These are phyloP conservation scores for Nemurella pictetii DNA, from an alignment of 2,888 invertebrate genomes.

Conservation along the genomic window DNA sequence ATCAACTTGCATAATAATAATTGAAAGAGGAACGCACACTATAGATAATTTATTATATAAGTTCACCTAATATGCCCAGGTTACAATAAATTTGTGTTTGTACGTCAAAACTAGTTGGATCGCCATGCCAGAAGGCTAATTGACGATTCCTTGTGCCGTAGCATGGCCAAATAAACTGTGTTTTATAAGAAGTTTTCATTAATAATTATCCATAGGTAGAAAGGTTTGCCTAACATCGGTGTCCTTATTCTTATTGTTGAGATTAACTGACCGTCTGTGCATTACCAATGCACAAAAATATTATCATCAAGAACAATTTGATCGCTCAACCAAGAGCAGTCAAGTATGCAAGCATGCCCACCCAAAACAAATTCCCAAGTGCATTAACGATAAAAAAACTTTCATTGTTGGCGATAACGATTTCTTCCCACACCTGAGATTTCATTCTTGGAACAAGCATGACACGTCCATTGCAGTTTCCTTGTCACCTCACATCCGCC, in stretches of 20 bases:
- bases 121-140: background rate
- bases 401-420: background rate
- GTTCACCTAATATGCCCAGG: background rate
- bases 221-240: background rate
- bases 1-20: background rate
- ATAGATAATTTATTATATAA: background rate
- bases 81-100: background rate
- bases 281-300: background rate
- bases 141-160: background rate
- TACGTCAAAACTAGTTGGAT: background rate
- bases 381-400: background rate
- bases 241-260: background rate
- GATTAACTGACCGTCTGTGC: background rate
- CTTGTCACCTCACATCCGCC: constrained; percentile 46
- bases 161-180: background rate
- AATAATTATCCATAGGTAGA: background rate
- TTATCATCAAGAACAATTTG: background rate
- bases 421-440: background rate
- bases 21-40: background rate
- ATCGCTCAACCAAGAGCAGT: background rate
- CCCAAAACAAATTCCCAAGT: background rate
- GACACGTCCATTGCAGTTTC: background rate
- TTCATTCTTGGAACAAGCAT: background rate
- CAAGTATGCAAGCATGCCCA: background rate
- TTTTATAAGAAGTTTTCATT: background rate